phyloP scores from a whole-genome alignment of 2,797 vertebrate species.

The Taenioides sp. region DNA sequence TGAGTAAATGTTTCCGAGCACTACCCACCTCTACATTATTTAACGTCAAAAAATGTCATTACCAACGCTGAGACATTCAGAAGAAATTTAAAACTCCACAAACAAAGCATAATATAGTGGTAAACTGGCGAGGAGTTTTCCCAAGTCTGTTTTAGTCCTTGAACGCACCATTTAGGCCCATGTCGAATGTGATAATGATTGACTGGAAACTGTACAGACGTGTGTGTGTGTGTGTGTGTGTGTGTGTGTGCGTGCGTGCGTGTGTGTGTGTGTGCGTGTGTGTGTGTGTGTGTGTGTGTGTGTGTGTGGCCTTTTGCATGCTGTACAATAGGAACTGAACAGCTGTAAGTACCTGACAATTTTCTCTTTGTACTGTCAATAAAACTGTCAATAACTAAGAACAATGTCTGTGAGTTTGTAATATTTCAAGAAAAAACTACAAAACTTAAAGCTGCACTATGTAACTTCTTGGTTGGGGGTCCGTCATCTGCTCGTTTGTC shows the following conservation, averaged over 20 bases:
- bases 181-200: constrained; percentile 11
- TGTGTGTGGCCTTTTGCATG: constrained; percentile 58
- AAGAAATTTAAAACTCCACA: background rate
- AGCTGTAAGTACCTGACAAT: constrained; percentile 17
- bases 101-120: background rate
- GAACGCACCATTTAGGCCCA: constrained; percentile 28
- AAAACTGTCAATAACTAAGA: constrained; percentile 32
- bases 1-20: background rate
- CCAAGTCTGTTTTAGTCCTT: constrained; percentile 2
- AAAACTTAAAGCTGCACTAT: background rate
- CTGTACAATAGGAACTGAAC: constrained; percentile 22
- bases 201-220: constrained; percentile 5
- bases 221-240: background rate
- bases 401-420: background rate
- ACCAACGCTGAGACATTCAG: background rate
- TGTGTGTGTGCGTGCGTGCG: constrained; percentile 20
- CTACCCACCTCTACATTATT: background rate
- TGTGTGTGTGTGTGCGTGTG: background rate
- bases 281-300: no score
- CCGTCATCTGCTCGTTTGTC: no score
- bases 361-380: constrained; percentile 60
- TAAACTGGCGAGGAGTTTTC: constrained; percentile 11
- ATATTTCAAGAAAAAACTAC: constrained; percentile 10
- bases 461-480: no score
- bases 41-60: background rate